These are phyloP conservation scores for Eumacrocentrus americanus DNA, from an alignment of 2,888 invertebrate genomes.

Conservation along the genomic window DNA sequence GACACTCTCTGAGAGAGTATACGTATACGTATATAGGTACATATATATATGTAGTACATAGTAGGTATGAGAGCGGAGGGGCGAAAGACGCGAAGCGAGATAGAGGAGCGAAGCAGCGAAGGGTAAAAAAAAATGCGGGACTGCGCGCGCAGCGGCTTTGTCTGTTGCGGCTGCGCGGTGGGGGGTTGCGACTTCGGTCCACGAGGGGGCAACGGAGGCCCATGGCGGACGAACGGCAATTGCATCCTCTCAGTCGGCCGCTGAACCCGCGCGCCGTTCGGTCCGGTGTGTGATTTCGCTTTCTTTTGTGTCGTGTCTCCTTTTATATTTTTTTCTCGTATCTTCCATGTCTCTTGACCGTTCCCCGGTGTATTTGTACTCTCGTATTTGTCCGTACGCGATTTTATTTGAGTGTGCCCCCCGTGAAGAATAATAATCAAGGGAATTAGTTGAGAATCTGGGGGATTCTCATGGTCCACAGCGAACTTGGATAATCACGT, in stretches of 20 bases:
- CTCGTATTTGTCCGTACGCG: constrained; percentile 5
- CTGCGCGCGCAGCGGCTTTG: constrained; percentile 60
- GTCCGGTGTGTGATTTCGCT: constrained; percentile 34
- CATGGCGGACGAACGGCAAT: constrained; percentile 57
- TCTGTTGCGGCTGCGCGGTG: constrained; percentile 46
- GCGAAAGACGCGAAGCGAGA: constrained; percentile 7
- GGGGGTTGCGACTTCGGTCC: constrained; percentile 42
- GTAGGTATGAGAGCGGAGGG: neutral
- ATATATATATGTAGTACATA: neutral
- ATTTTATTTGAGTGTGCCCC: neutral
- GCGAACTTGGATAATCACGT: constrained; percentile 5
- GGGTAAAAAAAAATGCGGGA: constrained; percentile 28
- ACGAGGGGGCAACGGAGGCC: constrained; percentile 50
- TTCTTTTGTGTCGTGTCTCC: constrained; percentile 17
- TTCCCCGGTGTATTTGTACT: neutral
- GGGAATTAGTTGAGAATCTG: neutral
- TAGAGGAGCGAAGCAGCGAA: constrained; percentile 15
- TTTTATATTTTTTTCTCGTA: constrained; percentile 8
- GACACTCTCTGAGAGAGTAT: too few relatives aligned
- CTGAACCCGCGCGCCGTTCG: constrained; percentile 60
- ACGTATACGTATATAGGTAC: neutral
- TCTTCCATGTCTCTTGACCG: neutral
- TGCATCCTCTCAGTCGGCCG: constrained; percentile 60
- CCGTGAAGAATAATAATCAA: constrained; percentile 7
- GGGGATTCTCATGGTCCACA: constrained; percentile 7